These are phyloP conservation scores for Romanogobio albipinnatus DNA, from an alignment of 2,113 vertebrate species.

Conservation along the genomic window DNA sequence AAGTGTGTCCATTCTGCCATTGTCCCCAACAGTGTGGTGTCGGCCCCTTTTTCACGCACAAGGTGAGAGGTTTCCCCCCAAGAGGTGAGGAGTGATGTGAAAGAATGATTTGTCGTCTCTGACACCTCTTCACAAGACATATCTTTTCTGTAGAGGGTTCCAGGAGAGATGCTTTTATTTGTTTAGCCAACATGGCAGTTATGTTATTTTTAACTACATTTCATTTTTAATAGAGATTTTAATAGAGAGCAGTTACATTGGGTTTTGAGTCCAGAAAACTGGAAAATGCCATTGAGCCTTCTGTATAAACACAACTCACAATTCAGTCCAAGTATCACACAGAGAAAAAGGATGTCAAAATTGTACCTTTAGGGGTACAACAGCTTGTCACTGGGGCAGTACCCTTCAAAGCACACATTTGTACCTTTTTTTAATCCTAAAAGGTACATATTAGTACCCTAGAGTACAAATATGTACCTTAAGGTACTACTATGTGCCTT, in stretches of 20 bases:
- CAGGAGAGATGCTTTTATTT: not conserved
- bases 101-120: slow-evolving; percentile 25
- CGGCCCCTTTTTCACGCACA: slow-evolving; percentile 58
- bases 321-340: not conserved
- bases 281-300: not conserved
- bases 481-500: no score
- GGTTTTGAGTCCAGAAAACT: not conserved
- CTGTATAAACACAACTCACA: not conserved
- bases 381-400: no score
- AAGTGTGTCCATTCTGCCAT: slow-evolving; percentile 71
- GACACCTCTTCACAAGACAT: slow-evolving; percentile 17
- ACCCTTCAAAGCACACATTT: no score
- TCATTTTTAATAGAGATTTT: not conserved
- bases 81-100: slow-evolving; percentile 22
- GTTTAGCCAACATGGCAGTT: not conserved
- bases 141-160: not conserved
- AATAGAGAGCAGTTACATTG: not conserved
- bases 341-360: no score
- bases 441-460: no score
- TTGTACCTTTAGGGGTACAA: no score
- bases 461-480: no score
- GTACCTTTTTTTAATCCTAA: no score
- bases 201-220: not conserved
- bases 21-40: slow-evolving; percentile 63
- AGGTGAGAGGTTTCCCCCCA: slow-evolving; percentile 62